Percentiles rank a stretch among this genome's conserved stretches.
Conservation (phyloP, 1,140 invertebrate genomes). For the Druon quercuslanigerum region DNA sequence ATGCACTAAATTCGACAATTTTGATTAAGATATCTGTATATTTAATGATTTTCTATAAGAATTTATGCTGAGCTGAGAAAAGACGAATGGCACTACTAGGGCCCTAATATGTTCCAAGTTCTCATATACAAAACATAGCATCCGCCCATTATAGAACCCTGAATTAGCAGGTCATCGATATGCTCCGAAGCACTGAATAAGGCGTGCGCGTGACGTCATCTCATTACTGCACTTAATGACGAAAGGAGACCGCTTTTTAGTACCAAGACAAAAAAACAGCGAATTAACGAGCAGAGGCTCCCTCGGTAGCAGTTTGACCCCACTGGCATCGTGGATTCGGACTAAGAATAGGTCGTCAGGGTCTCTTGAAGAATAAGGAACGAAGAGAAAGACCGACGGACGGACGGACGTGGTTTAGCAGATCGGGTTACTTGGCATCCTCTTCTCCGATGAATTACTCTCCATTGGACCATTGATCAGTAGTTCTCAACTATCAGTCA, state of each 20-base stretch:
- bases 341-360: slow-evolving; percentile 48
- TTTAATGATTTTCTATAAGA: too few species aligned
- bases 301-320: slow-evolving; percentile 55
- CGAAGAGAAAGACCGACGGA: slow-evolving; percentile 49
- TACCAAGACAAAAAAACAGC: slow-evolving; percentile 61
- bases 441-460: slow-evolving; percentile 71
- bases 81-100: background rate
- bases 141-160: background rate
- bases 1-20: too few species aligned
- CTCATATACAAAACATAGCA: slow-evolving; percentile 1
- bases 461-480: slow-evolving; percentile 64
- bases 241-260: slow-evolving; percentile 50
- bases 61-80: background rate
- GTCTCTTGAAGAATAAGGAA: slow-evolving; percentile 45
- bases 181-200: background rate
- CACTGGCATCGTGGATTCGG: slow-evolving; percentile 62
- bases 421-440: slow-evolving; percentile 72
- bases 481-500: slow-evolving; percentile 62
- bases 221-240: slow-evolving; percentile 53
- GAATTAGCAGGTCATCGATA: slow-evolving; percentile 22
- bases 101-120: background rate
- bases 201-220: slow-evolving; percentile 39
- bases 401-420: slow-evolving; percentile 58
- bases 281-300: slow-evolving; percentile 67
- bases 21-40: too few species aligned